Conservation (phyloP, 2,797 vertebrate genomes). For the Sciaenops ocellatus region DNA sequence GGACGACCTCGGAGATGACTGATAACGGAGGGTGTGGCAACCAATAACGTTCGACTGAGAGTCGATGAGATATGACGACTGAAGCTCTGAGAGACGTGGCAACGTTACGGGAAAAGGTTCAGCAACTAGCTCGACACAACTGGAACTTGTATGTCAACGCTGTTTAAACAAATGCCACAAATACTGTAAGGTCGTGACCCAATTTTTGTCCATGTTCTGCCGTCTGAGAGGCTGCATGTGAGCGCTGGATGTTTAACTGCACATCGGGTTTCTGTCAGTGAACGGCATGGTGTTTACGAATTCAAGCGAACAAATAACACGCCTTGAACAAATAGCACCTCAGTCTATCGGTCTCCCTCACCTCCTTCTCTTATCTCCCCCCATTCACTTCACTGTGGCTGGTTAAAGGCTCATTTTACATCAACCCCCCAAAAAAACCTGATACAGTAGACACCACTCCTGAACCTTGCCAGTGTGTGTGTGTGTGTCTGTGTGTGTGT, state of each 20-base stretch:
- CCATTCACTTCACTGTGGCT: conserved; percentile 7
- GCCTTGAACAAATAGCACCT: conserved; percentile 2
- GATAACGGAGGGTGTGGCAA: conserved; percentile 40
- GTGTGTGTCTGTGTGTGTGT: conserved; percentile 4
- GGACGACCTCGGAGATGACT: conserved; percentile 47
- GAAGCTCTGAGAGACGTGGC: too few species aligned
- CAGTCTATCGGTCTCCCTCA: background rate
- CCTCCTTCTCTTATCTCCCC: background rate
- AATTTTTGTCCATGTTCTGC: background rate
- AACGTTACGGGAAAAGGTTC: too few species aligned
- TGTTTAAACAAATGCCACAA: background rate
- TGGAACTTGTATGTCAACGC: background rate
- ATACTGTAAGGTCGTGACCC: background rate
- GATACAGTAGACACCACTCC: conserved; percentile 35
- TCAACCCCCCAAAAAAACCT: conserved; percentile 20
- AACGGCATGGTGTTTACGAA: background rate
- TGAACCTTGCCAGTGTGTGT: conserved; percentile 9
- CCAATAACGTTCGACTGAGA: conserved; percentile 1
- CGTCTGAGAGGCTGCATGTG: background rate
- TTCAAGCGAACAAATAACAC: background rate
- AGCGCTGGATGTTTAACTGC: background rate
- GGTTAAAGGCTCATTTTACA: conserved; percentile 40
- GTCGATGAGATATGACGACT: background rate
- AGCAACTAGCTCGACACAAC: background rate
- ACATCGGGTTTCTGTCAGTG: background rate